Base-by-base conservation (phyloP, 2,888 invertebrate genomes). In the Trachelus tabidus region DNA sequence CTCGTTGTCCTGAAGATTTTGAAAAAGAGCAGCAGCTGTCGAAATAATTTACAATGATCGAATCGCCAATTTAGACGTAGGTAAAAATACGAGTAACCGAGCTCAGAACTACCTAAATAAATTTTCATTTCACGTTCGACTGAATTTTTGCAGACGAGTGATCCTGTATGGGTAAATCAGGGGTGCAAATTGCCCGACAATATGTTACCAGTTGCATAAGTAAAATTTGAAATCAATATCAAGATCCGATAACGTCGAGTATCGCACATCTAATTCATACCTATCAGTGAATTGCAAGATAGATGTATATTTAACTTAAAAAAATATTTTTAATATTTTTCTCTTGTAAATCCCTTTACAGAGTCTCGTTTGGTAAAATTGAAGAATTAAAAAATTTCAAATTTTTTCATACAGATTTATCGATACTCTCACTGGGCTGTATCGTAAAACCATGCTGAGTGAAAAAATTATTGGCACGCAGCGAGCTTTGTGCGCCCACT, bases 41-140 rank as follows among this genome's bases (percentile, higher is more conserved):
- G 79, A 81, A 81, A 82, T 79, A 77, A 79, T 81, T 77, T 79
- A 81, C 79, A 81, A 81, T 77, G 79, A 74, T 69, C 15, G 23
- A 56, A 56, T 23, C 23, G 9, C 9, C 23, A 56, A 23, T 56
- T 56, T 23, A 56, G 23, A 23, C 0, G 23, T 9, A 56, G 23
- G 23, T 56, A 56, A 56, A 23, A 23, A 30, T 23, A 35, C 35
- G 12, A 34, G 12, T 12, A 34, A 3, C 74, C 34, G 12, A 30
- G 30, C 34, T 34, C 74, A 12, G 11, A 30, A 35, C 77, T 73
- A 78, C 77, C 75, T 76, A 83, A 79, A 89, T 88, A 88, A 89
- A 89, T 89, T 88, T 89, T 88, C 83, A 88, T 87, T 90, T 90
- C 88, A 88, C 90, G 87, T 86, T 81, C 85, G 87, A 85, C 79